phyloP scores from a whole-genome alignment of 1,140 invertebrate species.

The Drosophila ambigua region DNA sequence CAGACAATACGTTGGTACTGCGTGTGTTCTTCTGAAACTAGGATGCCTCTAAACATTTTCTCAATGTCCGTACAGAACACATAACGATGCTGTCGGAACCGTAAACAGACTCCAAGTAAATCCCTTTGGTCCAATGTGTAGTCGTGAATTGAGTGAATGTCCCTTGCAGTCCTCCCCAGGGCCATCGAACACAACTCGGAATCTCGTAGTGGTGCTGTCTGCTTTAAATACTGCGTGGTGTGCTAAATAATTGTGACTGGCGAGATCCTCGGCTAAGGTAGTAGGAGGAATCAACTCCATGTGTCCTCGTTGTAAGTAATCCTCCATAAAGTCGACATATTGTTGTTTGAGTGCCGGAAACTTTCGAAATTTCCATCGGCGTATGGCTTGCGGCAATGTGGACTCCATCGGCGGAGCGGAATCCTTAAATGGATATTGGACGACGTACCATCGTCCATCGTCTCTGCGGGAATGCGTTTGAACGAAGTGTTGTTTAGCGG shows the following conservation, averaged over 20 bases:
- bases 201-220: no score
- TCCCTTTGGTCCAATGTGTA: neutral
- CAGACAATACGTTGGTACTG: no score
- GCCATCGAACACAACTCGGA: no score
- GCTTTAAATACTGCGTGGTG: no score
- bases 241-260: neutral
- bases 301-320: slow-evolving; percentile 7
- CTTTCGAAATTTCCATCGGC: slow-evolving; percentile 1
- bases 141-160: slow-evolving; percentile 5
- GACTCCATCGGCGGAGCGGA: neutral
- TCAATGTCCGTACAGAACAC: no score
- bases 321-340: neutral
- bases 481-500: neutral
- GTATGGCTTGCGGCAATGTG: neutral
- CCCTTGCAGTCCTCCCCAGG: neutral
- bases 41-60: no score
- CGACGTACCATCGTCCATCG: slow-evolving; percentile 1
- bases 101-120: slow-evolving; percentile 9
- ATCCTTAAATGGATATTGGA: slow-evolving; percentile 2
- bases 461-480: neutral
- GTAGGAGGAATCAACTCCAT: slow-evolving; percentile 2
- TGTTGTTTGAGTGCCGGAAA: neutral
- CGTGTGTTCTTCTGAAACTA: no score
- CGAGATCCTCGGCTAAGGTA: neutral
- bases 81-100: neutral